Evolutionary conservation across 1,140 invertebrate genomes (phyloP), one percentile per base, ranked within the genome.

Genomic region (Brachionus calyciflorus): DNA sequence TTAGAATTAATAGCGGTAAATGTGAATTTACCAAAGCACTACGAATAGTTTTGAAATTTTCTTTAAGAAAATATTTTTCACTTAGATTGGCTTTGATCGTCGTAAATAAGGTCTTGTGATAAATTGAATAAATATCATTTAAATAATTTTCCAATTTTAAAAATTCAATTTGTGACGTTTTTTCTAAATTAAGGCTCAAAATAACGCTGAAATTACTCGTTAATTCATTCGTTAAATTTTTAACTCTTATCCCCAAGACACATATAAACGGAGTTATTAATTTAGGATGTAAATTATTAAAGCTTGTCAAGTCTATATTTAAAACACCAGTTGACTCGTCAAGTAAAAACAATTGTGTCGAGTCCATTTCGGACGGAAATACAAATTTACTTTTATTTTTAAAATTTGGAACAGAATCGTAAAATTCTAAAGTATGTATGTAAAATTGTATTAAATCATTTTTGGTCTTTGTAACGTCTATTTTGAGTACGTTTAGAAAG

Each of bases 1-100:
- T 65, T n/a, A 65, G 9, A 19, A 65, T 65, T 3, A 65, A 26
- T 7, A 65, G 5, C 41, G 60, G 60, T 26, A 65, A 46, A 44
- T 65, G 40, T 19, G 33, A 24, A 2, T 41, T 44, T 9, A 65
- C 33, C 10, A 65, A 26, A 46, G 30, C 40, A 65, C 30, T 21
- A 14, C 60, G 40, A 24, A 65, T 46, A 24, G 33, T 46, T 44
- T 65, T 65, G 3, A 41, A 65, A 41, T 65, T 65, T 65, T 65
- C 17, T 44, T 46, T 41, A 0, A 65, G 44, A 65, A 65, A 65
- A 14, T 41, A 9, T 28, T 41, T 41, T 10, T 60, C 55, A 17
- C 19, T 17, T 17, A 17, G 30, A 33, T 60, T 33, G 3, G 3
- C 33, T 5, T 37, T 37, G 3, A 37, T n/a, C 2, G 24, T 28